Evolutionary conservation across 2,797 vertebrate species (phyloP).

Genomic region (Pangasius sanitwongsei): DNA sequence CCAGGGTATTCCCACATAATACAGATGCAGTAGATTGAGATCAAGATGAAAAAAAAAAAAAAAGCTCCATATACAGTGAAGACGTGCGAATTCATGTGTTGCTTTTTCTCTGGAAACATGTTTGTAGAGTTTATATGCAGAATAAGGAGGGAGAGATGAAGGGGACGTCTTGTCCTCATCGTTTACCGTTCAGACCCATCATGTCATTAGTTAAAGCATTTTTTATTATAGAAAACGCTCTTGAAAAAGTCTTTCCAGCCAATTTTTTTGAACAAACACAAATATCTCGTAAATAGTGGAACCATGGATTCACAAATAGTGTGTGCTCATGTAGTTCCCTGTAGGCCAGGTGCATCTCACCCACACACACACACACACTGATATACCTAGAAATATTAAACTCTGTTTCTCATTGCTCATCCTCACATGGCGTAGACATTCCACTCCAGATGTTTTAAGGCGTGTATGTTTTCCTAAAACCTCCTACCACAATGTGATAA

Average conservation of each 20-base stretch:
- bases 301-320: neutral
- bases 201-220: neutral
- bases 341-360: neutral
- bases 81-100: neutral
- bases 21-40: no score
- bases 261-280: no score
- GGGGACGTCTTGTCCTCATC: neutral
- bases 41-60: neutral
- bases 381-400: neutral
- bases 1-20: no score
- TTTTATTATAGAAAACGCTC: neutral
- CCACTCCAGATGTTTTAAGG: slow-evolving; percentile 55
- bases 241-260: neutral
- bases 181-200: neutral
- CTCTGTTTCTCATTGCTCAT: neutral
- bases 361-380: neutral
- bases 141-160: neutral
- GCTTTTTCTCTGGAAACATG: neutral
- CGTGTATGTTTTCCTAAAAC: slow-evolving; percentile 36
- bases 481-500: slow-evolving; percentile 17
- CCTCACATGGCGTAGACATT: slow-evolving; percentile 8
- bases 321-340: neutral
- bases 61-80: neutral
- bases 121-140: neutral
- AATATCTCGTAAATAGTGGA: neutral